phyloP scores from a whole-genome alignment of 2,113 vertebrate species.

The Pseudopipra pipra region DNA sequence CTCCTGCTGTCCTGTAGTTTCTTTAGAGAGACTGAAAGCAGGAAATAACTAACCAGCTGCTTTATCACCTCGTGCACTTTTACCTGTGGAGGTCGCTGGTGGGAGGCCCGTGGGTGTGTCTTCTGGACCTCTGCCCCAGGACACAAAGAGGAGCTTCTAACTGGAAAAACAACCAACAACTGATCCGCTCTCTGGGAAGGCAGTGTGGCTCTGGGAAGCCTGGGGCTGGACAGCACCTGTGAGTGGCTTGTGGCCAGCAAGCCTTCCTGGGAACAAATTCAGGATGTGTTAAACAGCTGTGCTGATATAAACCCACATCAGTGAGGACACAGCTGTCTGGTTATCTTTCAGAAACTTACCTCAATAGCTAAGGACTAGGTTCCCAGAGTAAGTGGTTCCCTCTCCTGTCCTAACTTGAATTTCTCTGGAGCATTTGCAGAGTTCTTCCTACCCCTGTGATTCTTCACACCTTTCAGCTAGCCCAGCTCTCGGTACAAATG shows the following conservation, averaged over 20 bases:
- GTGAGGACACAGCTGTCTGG: not conserved
- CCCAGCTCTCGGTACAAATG: not conserved
- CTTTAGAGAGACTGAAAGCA: not conserved
- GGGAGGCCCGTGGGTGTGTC: not conserved
- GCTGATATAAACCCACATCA: not conserved
- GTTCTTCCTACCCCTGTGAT: not conserved
- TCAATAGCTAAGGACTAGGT: not conserved
- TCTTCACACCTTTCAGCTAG: not conserved
- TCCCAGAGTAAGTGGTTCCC: not conserved
- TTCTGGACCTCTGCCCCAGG: not conserved
- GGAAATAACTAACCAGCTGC: not conserved
- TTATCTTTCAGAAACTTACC: not conserved
- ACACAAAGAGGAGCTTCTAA: not conserved
- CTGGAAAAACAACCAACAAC: not conserved
- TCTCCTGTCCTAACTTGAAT: not conserved
- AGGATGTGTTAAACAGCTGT: not conserved
- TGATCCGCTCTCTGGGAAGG: not conserved
- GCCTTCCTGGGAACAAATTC: not conserved
- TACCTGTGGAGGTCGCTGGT: not conserved
- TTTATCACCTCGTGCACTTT: not conserved
- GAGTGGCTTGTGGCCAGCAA: not conserved
- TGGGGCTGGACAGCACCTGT: not conserved
- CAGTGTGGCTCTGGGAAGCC: not conserved
- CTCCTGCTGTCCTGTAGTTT: not conserved
- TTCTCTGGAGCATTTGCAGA: accelerated